These are phyloP conservation scores for Smittia sp. DNA, from an alignment of 2,888 invertebrate genomes.

Conservation along the genomic window DNA sequence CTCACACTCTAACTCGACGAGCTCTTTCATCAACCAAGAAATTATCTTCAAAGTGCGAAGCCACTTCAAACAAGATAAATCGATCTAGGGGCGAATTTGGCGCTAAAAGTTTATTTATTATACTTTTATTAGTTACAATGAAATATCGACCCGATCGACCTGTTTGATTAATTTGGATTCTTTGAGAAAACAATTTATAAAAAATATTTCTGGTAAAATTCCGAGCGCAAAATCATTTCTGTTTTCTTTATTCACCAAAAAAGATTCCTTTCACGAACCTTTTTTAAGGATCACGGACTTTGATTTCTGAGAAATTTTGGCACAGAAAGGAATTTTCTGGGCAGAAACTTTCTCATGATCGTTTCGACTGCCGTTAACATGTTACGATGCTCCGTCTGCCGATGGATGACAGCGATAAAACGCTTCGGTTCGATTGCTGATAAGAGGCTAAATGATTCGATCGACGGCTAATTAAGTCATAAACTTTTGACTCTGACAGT, in stretches of 20 bases:
- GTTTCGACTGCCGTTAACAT: background rate
- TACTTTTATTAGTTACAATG: constrained; percentile 30
- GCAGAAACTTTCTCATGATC: constrained; percentile 31
- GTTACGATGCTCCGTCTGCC: background rate
- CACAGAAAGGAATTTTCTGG: constrained; percentile 21
- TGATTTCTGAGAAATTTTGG: constrained; percentile 37
- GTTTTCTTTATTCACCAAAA: constrained; percentile 1
- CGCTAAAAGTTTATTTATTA: constrained; percentile 15
- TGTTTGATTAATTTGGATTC: constrained; percentile 35
- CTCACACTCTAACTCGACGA: constrained; percentile 18
- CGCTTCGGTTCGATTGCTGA: background rate
- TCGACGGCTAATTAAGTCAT: background rate
- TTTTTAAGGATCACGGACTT: constrained; percentile 1
- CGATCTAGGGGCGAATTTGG: background rate
- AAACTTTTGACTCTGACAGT: background rate
- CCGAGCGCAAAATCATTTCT: constrained; percentile 1
- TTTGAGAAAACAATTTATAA: background rate
- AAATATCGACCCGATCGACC: constrained; percentile 32
- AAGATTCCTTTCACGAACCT: constrained; percentile 18
- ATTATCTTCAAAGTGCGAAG: background rate
- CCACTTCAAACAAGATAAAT: background rate
- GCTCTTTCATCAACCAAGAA: background rate
- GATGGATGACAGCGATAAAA: background rate
- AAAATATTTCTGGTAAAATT: background rate
- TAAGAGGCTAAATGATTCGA: background rate